Base-by-base conservation (phyloP, 1,140 invertebrate genomes). In the Ctenoplectra terminalis region DNA sequence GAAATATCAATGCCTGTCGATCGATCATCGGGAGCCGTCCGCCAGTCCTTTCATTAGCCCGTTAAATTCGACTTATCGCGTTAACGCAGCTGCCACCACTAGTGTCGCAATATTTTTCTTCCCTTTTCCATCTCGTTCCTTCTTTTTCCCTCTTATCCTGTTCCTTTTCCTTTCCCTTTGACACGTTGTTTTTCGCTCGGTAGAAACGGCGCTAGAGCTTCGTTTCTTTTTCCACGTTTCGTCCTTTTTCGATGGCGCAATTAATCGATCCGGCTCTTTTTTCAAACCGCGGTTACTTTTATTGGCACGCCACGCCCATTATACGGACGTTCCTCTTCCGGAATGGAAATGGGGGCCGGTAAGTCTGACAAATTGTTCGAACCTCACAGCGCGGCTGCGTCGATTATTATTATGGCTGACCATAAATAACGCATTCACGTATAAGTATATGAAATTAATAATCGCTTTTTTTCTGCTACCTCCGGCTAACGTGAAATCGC, bases 21-120 rank as follows among this genome's bases (percentile, higher is more conserved):
- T 74, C 70, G 71, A 85, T 85, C 83, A 83, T 48, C 82, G 63
- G 48, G 3, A 66, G 26, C 31, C 50, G 50, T 31, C 46, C 66
- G 13, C 26, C 66, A 67, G 43, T 70, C 80, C 71, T 81, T 84
- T 84, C 77, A 71, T 81, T 85, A 81, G 69, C 78, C 80, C 52
- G 56, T 52, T 70, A 83, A 85, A 85, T 81, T 84, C 70, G 71
- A 85, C 83, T 86, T 86, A 82, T 86, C 84, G 78, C 78, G 83
- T 81, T 71, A 76, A 85, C 64, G 83, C 78, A 85, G 60, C 63
- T 85, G 78, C 60, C 71, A 69, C 31, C 26, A 52, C 5, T 61
- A 20, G 31, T 34, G n/a, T 70, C 52, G 69, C 29, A 15, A 43
- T 75, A 54, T n/a, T n/a, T 52, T 34, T n/a, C n/a, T 64, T 29